Evolutionary conservation across 2,797 vertebrate genomes (phyloP).

Genomic region (Decapterus maruadsi): DNA sequence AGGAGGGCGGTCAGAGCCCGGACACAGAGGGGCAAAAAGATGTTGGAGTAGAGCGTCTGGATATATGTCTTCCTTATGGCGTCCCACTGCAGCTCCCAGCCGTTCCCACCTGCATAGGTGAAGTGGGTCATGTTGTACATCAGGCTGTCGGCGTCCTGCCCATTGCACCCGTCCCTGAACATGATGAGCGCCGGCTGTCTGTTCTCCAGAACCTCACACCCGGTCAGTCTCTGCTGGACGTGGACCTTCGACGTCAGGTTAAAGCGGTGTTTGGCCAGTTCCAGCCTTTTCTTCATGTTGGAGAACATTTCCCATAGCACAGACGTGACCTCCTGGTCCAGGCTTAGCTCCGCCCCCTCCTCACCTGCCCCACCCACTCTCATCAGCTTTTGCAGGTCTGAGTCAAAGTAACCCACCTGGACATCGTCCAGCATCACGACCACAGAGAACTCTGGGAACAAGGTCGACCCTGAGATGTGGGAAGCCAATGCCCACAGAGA

Average conservation of each 20-base stretch:
- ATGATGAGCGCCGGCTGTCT: neutral
- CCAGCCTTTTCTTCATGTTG: neutral
- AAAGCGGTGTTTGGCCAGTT: neutral
- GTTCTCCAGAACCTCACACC: slow-evolving; percentile 1
- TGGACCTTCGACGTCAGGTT: neutral
- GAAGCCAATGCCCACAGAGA: neutral
- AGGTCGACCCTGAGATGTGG: neutral
- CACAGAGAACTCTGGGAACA: slow-evolving; percentile 8
- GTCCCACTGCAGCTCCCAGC: slow-evolving; percentile 1
- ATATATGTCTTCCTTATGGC: neutral
- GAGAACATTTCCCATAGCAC: neutral
- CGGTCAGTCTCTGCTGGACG: neutral
- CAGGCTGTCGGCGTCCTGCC: neutral
- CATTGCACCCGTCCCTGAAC: slow-evolving; percentile 1
- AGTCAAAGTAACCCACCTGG: slow-evolving; percentile 10
- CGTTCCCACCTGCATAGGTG: neutral
- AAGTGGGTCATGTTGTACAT: slow-evolving; percentile 22
- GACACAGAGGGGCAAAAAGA: slow-evolving; percentile 7
- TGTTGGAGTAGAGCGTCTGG: slow-evolving; percentile 1
- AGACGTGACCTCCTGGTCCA: neutral
- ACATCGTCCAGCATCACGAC: slow-evolving; percentile 10
- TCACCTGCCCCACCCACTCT: neutral
- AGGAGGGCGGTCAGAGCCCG: neutral
- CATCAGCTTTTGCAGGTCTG: neutral
- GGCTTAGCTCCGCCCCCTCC: neutral